phyloP scores from a whole-genome alignment of 2,113 vertebrate species.

The Rhombomys opimus region DNA sequence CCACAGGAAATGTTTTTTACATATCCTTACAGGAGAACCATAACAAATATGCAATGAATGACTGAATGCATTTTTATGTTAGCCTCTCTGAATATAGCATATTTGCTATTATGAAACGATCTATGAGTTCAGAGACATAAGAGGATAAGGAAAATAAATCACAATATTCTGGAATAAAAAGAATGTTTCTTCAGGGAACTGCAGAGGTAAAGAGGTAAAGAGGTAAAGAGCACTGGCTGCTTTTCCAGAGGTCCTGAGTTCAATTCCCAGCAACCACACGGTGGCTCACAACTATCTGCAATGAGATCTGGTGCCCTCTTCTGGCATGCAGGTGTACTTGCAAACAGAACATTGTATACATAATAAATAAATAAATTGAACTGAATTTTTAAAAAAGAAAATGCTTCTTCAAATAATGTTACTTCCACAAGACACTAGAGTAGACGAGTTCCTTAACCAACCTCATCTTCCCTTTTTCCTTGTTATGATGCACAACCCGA shows the following conservation, averaged over 20 bases:
- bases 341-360: too few relatives aligned
- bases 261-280: too few relatives aligned
- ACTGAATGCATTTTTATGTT: neutral
- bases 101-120: neutral
- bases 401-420: neutral
- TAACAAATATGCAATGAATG: neutral
- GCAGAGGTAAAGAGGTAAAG: too few relatives aligned
- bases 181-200: neutral
- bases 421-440: neutral
- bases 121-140: neutral
- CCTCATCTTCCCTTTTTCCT: constrained; percentile 89
- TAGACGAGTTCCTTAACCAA: constrained; percentile 59
- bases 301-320: too few relatives aligned
- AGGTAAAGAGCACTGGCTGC: too few relatives aligned
- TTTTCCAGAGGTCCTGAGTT: too few relatives aligned
- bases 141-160: neutral
- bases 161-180: neutral
- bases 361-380: too few relatives aligned
- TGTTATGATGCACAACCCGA: constrained; percentile 91
- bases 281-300: too few relatives aligned
- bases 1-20: neutral
- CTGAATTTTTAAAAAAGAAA: neutral
- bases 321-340: too few relatives aligned
- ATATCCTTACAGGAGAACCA: neutral
- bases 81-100: neutral